Evolutionary conservation across 1,140 invertebrate genomes (phyloP).

Genomic region (Papilio xuthus): DNA sequence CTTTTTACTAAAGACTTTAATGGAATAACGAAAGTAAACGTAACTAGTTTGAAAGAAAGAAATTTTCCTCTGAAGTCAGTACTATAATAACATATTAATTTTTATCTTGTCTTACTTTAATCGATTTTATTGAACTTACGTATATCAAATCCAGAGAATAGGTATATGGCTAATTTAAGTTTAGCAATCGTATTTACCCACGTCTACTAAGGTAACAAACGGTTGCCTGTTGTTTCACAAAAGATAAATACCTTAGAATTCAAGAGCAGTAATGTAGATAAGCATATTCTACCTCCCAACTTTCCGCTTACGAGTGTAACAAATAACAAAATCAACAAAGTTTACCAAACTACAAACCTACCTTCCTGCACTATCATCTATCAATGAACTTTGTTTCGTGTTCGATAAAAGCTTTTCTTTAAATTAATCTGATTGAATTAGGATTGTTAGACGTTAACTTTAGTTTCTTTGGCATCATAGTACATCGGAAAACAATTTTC

Average conservation of each 20-base stretch:
- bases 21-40: constrained; percentile 29
- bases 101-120: constrained; percentile 37
- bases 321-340: constrained; percentile 69
- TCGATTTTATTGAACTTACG: constrained; percentile 55
- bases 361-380: constrained; percentile 42
- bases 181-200: constrained; percentile 64
- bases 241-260: constrained; percentile 73
- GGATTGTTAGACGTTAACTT: constrained; percentile 38
- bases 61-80: background rate
- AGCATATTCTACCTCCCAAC: constrained; percentile 71
- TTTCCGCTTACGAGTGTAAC: constrained; percentile 66
- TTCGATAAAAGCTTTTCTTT: constrained; percentile 35
- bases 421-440: constrained; percentile 40
- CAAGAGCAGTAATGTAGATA: constrained; percentile 75
- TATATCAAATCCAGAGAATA: constrained; percentile 61
- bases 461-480: constrained; percentile 57
- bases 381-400: constrained; percentile 33
- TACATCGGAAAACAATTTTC: constrained; percentile 40
- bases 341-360: constrained; percentile 60
- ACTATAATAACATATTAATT: constrained; percentile 31
- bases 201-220: constrained; percentile 56
- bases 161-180: constrained; percentile 60
- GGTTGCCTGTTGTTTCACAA: constrained; percentile 64
- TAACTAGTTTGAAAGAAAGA: background rate
- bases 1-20: constrained; percentile 42